Conservation (phyloP, 2,797 vertebrate species). For the Melanotaenia trifasciata region DNA sequence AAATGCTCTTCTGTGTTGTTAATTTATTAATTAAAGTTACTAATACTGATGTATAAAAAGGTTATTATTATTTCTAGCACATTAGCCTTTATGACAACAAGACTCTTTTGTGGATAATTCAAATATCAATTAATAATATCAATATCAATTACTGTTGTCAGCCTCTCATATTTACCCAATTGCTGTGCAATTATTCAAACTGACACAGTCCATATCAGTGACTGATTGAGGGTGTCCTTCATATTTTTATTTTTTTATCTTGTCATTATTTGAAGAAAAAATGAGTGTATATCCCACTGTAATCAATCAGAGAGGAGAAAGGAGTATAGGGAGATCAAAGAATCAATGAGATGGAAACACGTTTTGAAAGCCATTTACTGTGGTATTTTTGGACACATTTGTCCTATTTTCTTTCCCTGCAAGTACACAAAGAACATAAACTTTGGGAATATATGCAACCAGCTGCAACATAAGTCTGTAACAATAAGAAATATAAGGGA, state of each 20-base stretch:
- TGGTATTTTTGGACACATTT: constrained; percentile 7
- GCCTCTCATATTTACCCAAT: constrained; percentile 41
- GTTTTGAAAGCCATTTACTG: constrained; percentile 25
- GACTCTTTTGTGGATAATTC: constrained; percentile 28
- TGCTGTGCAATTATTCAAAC: constrained; percentile 56
- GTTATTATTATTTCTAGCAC: constrained; percentile 3
- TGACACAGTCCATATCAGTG: constrained; percentile 59
- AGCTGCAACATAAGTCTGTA: too few relatives aligned
- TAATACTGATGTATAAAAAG: too few relatives aligned
- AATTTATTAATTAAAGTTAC: too few relatives aligned
- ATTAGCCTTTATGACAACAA: constrained; percentile 31
- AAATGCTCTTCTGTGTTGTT: too few relatives aligned
- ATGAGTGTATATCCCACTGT: constrained; percentile 24
- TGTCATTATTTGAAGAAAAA: constrained; percentile 50
- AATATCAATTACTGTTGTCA: constrained; percentile 34
- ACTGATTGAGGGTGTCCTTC: constrained; percentile 54
- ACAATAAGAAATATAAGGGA: too few relatives aligned
- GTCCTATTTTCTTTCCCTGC: not conserved
- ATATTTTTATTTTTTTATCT: constrained; percentile 40
- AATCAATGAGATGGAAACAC: constrained; percentile 46
- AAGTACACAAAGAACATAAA: too few relatives aligned
- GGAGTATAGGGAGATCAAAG: constrained; percentile 12
- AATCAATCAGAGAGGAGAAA: constrained; percentile 53
- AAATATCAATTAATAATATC: constrained; percentile 46
- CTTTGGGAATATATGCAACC: too few relatives aligned